phyloP scores from a whole-genome alignment of 1,140 invertebrate species.

The Brachionus koreanus region DNA sequence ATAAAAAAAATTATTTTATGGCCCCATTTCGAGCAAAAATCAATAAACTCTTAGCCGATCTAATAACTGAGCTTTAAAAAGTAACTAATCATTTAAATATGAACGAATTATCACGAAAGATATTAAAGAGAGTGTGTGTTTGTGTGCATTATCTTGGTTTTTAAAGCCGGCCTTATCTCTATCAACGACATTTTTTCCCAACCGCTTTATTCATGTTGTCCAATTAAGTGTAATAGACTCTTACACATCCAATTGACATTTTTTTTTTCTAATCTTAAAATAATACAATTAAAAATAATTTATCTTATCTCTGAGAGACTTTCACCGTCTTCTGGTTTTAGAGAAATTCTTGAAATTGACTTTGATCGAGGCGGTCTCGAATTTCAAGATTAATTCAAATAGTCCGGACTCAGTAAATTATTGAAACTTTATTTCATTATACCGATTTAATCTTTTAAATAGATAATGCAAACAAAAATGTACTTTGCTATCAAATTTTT shows the following conservation, averaged over 20 bases:
- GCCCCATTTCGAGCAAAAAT: neutral
- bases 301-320: neutral
- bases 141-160: conserved; percentile 27
- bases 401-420: neutral
- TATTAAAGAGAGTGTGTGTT: conserved; percentile 3
- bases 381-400: neutral
- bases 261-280: neutral
- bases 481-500: neutral
- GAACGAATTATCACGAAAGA: neutral
- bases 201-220: neutral
- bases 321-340: neutral
- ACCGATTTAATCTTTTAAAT: neutral
- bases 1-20: neutral
- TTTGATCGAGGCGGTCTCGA: neutral
- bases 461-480: neutral
- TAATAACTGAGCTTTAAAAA: neutral
- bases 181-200: neutral
- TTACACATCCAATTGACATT: neutral
- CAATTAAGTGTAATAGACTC: neutral
- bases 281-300: neutral
- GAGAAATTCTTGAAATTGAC: neutral
- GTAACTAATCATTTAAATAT: conserved; percentile 27
- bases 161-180: neutral
- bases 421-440: neutral
- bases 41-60: neutral